Conservation (phyloP, 2,888 invertebrate species). For the Hirtodrosophila cameraria region DNA sequence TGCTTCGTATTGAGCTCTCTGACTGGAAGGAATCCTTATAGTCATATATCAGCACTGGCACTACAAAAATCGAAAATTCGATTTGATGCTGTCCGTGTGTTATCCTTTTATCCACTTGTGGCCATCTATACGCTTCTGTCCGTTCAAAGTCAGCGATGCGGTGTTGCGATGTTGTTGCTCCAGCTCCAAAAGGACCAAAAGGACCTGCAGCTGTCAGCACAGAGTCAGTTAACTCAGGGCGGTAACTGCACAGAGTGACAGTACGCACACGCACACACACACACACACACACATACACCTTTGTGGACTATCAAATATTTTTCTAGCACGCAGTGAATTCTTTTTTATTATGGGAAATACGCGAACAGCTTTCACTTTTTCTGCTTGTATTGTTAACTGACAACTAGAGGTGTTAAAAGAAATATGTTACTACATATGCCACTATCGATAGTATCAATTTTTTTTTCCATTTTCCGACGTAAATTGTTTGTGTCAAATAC, state of each 20-base stretch:
- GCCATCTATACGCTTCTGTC: constrained; percentile 19
- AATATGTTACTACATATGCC: too few relatives aligned
- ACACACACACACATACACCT: constrained; percentile 25
- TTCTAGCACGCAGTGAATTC: constrained; percentile 44
- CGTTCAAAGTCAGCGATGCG: constrained; percentile 44
- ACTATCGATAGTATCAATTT: too few relatives aligned
- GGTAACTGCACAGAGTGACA: constrained; percentile 43
- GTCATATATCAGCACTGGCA: not conserved
- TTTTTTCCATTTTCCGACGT: too few relatives aligned
- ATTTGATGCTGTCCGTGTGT: constrained; percentile 3
- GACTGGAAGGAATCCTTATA: constrained; percentile 6
- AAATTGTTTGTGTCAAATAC: too few relatives aligned
- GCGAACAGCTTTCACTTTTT: constrained; percentile 26
- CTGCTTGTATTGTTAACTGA: constrained; percentile 14
- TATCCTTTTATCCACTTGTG: constrained; percentile 22
- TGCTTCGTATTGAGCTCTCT: constrained; percentile 4
- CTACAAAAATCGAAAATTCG: too few relatives aligned
- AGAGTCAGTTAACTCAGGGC: constrained; percentile 39
- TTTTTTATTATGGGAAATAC: constrained; percentile 44
- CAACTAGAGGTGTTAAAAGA: too few relatives aligned
- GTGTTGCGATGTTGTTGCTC: constrained; percentile 7
- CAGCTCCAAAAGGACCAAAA: constrained; percentile 8
- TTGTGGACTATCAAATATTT: constrained; percentile 42
- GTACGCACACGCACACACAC: constrained; percentile 18
- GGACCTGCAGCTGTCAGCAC: constrained; percentile 49